Evolutionary conservation across 2,113 vertebrate genomes (phyloP).

Genomic region (Centropristis striata): DNA sequence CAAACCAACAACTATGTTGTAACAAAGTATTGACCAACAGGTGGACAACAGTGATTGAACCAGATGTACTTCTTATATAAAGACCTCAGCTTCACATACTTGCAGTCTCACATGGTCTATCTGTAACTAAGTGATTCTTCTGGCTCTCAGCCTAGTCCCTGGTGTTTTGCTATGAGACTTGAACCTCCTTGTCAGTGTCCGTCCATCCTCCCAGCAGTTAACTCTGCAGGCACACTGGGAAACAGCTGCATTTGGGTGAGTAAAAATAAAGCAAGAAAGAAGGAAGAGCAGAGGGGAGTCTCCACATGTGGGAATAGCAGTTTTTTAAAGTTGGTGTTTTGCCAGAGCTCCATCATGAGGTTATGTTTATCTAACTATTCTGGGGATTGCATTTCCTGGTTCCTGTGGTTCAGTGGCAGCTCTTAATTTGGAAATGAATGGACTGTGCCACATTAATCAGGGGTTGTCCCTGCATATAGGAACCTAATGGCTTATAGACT

Average conservation of each 20-base stretch:
- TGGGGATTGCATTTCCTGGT: constrained; percentile 39
- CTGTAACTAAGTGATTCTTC: constrained; percentile 29
- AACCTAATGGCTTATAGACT: neutral
- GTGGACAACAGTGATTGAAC: neutral
- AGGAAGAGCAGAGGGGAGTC: constrained; percentile 30
- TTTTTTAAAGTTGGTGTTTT: constrained; percentile 30
- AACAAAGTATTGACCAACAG: neutral
- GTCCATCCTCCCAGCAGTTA: constrained; percentile 2
- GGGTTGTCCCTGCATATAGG: neutral
- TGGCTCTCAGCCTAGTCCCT: constrained; percentile 8
- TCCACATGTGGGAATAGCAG: constrained; percentile 32
- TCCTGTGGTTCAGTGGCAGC: constrained; percentile 21
- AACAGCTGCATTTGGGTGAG: constrained; percentile 65
- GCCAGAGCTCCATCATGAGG: constrained; percentile 10
- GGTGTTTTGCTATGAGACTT: constrained; percentile 1
- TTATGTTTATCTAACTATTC: constrained; percentile 54
- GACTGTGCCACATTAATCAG: neutral
- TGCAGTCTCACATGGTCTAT: neutral
- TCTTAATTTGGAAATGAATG: constrained; percentile 15
- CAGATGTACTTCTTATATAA: neutral
- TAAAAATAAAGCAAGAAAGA: constrained; percentile 39
- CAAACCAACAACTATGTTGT: neutral
- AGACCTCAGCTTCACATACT: neutral
- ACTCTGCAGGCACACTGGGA: constrained; percentile 37
- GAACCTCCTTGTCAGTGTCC: neutral